These are phyloP conservation scores for Scrobipalpa atriplicella DNA, from an alignment of 2,888 invertebrate species.

Conservation along the genomic window DNA sequence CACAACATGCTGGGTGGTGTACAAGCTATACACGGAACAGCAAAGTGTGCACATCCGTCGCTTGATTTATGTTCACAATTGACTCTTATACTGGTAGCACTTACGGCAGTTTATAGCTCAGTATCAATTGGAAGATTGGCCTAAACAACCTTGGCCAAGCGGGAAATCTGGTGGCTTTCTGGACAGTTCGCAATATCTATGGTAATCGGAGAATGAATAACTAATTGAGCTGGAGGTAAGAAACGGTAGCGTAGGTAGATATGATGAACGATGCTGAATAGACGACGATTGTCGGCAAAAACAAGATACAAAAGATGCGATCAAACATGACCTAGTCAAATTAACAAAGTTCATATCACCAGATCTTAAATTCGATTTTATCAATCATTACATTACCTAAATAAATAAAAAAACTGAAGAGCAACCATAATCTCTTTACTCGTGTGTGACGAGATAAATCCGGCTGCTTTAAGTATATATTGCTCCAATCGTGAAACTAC, in stretches of 20 bases:
- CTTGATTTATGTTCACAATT: constrained; percentile 60
- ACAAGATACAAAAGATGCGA: no score
- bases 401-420: no score
- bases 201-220: neutral
- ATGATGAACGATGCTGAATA: no score
- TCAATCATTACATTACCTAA: no score
- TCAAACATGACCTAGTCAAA: no score
- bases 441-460: neutral
- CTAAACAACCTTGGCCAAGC: constrained; percentile 54
- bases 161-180: constrained; percentile 31
- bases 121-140: constrained; percentile 71
- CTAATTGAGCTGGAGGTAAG: neutral
- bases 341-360: no score
- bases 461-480: neutral
- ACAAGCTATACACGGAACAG: constrained; percentile 45
- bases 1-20: neutral
- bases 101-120: constrained; percentile 31
- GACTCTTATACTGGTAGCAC: constrained; percentile 39
- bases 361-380: no score
- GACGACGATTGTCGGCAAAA: no score
- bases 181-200: constrained; percentile 20
- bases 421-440: neutral
- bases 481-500: neutral
- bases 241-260: no score
- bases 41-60: constrained; percentile 57